A percentile compares a stretch with the other conserved stretches of the same genome.
Evolutionary conservation across 2,888 invertebrate genomes (phyloP).

Genomic region (Hemicrepidius hirtus): DNA sequence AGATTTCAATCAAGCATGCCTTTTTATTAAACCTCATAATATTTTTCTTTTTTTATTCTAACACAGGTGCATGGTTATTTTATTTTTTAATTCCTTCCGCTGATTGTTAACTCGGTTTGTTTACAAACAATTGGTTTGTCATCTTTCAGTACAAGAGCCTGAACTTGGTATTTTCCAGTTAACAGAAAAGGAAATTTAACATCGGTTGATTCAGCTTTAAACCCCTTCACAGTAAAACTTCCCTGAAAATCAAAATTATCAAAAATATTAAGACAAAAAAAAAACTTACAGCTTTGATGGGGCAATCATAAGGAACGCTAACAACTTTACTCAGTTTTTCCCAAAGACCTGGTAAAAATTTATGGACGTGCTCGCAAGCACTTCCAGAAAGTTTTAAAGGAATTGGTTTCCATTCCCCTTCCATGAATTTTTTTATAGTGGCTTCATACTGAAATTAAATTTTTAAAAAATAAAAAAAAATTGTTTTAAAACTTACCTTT

Average conservation of each 20-base stretch:
- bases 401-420: constrained; percentile 16
- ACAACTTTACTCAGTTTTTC: constrained; percentile 36
- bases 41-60: background rate
- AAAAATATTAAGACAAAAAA: no score
- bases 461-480: constrained; percentile 15
- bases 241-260: no score
- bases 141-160: constrained; percentile 22
- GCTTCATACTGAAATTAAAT: constrained; percentile 30
- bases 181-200: constrained; percentile 12
- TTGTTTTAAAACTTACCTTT: constrained; percentile 20
- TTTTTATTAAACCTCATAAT: constrained; percentile 16
- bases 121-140: constrained; percentile 34
- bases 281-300: constrained; percentile 45
- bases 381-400: background rate
- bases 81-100: constrained; percentile 2
- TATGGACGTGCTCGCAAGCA: constrained; percentile 24
- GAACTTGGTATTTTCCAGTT: constrained; percentile 24
- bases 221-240: constrained; percentile 15
- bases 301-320: constrained; percentile 33
- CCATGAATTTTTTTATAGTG: constrained; percentile 10
- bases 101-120: constrained; percentile 21
- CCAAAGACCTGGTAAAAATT: constrained; percentile 43
- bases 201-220: constrained; percentile 22
- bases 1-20: constrained; percentile 28
- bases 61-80: background rate